Evolutionary conservation across 1,140 invertebrate species (phyloP), one percentile per base, ranked within the genome.

Genomic region (Sarcophaga bullata): DNA sequence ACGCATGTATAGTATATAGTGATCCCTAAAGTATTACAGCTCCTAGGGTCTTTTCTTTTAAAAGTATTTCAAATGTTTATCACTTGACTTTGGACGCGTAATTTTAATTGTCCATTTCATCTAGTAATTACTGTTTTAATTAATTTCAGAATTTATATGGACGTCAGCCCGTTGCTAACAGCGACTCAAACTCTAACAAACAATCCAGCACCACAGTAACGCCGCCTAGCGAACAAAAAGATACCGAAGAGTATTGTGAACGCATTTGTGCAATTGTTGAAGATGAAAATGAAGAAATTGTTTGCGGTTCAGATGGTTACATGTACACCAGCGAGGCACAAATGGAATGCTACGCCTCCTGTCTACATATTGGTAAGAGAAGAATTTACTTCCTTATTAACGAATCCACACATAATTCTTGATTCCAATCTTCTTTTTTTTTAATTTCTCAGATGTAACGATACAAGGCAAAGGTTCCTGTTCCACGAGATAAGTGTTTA

Each of bases 251-350:
- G 8, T 87, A 87, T 83, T 89, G 88, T 54, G 88, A 89, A 75
- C 88, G 87, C 25, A 86, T 89, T n/a, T 89, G 88, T 75, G 86
- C 88, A 8, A 89, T 88, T 84, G 86, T 89, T 4, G 87, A 89
- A 73, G 88, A 89, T 84, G 88, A 87, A 11, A 88, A 89, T 72
- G 88, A 89, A 82, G 87, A 89, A 83, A 87, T 89, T 68, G 85
- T 89, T 5, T 89, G 88, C 82, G 88, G 88, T 47, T 89, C 88
- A 2, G 88, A 89, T 84, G 88, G 88, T 58, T 89, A 88, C 47
- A 89, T 89, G 88, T 89, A 89, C 73, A 89, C 88, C 8, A 88
- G 88, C 48, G 88, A 89, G 75, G 81, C 88, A 2, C 88, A 89
- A 81, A 82, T 89, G 48, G 84, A 89, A 81, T 89, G 88, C 46